Base-by-base conservation (phyloP, 2,113 vertebrate species). In the Manacus vitellinus region DNA sequence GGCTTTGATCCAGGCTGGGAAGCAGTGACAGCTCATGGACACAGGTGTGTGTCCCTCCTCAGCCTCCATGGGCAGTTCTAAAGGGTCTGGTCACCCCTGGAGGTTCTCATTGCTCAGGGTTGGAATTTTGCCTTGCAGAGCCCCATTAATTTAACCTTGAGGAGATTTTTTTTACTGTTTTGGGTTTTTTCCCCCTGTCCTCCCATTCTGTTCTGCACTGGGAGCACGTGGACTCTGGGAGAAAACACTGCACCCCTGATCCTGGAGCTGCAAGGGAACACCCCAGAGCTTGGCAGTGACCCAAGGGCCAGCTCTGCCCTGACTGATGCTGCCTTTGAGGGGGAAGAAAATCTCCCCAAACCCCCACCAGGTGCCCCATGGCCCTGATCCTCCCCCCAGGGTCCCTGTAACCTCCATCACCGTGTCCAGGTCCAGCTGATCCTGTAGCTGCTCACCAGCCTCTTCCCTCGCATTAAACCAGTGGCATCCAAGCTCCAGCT, bases 41-140 rank as follows among this genome's bases (percentile, higher is more conserved):
- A 28, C 35, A 4, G 0, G 0, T 2, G 13, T 0, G 0, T 63
- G 21, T 55, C 23, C 28, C 23, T 80, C n/a, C 73, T 81, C 7
- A 14, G 13, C 72, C 58, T 33, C 33, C n/a, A 35, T 10, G n/a
- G 58, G 21, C 51, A 52, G 14, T 6, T 24, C 41, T 52, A 30
- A 37, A 47, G 24, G 33, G 23, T 35, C 23, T 1, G 9, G n/a
- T 59, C 14, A 13, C 20, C n/a, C 5, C 15, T 10, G 41, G 28
- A 18, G 37, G 19, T 49, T 62, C 19, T 6, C 1, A 1, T n/a
- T 54, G 62, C 31, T 58, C 62, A 51, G 51, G 21, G 25, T 24
- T 56, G 33, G 56, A 71, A 58, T n/a, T 12, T 39, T 51, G 14
- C 41, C 28, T 54, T 58, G n/a, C 47, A 82, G 56, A 28, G 30